Percentiles rank a stretch among this genome's conserved stretches.
phyloP scores from a whole-genome alignment of 2,888 invertebrate genomes.

The Hesperia comma region DNA sequence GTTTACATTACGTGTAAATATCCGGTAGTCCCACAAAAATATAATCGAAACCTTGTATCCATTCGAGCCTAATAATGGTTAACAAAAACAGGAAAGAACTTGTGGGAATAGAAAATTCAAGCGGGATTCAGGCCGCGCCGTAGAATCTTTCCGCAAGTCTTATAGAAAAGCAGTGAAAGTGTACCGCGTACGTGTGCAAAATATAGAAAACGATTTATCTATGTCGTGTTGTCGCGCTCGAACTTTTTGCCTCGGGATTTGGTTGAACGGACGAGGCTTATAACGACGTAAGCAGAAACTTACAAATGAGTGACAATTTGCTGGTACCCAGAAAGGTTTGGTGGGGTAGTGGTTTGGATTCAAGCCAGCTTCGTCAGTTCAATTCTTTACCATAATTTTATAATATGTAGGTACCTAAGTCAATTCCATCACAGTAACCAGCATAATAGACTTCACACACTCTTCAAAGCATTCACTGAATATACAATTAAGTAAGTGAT shows the following conservation, averaged over 20 bases:
- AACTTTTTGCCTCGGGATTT: slow-evolving; percentile 35
- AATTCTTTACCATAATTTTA: no score
- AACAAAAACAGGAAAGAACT: slow-evolving; percentile 31
- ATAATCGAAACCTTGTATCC: neutral
- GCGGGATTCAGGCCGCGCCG: slow-evolving; percentile 23
- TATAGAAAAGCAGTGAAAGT: slow-evolving; percentile 43
- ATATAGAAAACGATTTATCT: slow-evolving; percentile 46
- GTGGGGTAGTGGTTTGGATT: neutral
- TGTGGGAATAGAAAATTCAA: slow-evolving; percentile 29
- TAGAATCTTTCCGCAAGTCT: slow-evolving; percentile 33
- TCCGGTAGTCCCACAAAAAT: neutral
- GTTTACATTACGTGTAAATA: neutral
- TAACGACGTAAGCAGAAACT: slow-evolving; percentile 29
- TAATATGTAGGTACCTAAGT: no score
- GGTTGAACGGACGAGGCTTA: slow-evolving; percentile 14
- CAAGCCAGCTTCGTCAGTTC: neutral
- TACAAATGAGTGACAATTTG: slow-evolving; percentile 17
- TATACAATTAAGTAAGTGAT: no score
- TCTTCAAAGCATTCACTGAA: no score
- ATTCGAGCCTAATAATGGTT: slow-evolving; percentile 19
- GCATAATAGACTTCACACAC: no score
- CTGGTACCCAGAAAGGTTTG: neutral
- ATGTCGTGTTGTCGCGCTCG: slow-evolving; percentile 33
- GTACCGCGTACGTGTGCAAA: slow-evolving; percentile 44
- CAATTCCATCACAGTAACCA: no score